These are phyloP conservation scores for Eciton burchellii DNA, from an alignment of 1,140 invertebrate genomes.

Conservation along the genomic window DNA sequence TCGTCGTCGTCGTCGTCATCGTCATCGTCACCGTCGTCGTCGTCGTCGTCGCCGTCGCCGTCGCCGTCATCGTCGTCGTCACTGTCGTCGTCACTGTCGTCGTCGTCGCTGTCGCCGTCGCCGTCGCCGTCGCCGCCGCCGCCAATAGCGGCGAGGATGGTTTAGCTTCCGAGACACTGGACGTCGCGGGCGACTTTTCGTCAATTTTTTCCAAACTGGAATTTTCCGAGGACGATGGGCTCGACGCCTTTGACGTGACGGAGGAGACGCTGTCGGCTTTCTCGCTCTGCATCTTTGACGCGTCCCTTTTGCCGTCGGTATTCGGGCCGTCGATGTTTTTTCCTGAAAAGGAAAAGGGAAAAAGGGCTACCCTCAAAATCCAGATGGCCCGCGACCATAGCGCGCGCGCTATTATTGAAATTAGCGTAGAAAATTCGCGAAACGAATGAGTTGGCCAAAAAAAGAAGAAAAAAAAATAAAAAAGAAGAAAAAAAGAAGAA, in stretches of 20 bases:
- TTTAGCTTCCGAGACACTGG: constrained; percentile 78
- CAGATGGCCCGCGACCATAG: constrained; percentile 19
- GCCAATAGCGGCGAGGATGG: constrained; percentile 55
- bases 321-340: constrained; percentile 70
- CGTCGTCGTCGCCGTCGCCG: neutral
- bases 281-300: constrained; percentile 71
- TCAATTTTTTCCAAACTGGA: constrained; percentile 84
- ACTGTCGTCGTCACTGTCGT: constrained; percentile 77
- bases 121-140: neutral
- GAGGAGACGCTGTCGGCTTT: constrained; percentile 80
- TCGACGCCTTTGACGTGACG: constrained; percentile 83
- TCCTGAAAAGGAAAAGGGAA: too few relatives aligned
- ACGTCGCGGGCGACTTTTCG: constrained; percentile 80
- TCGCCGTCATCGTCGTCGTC: constrained; percentile 28
- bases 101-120: constrained; percentile 76
- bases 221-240: constrained; percentile 86
- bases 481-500: too few relatives aligned
- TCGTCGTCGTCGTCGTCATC: constrained; percentile 79
- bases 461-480: too few relatives aligned
- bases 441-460: too few relatives aligned
- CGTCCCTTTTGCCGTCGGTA: constrained; percentile 65
- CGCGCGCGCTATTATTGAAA: too few relatives aligned
- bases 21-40: neutral
- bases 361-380: neutral
- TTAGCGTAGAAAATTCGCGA: too few relatives aligned